phyloP scores from a whole-genome alignment of 2,888 invertebrate species.

The Drosophila paranaensis region DNA sequence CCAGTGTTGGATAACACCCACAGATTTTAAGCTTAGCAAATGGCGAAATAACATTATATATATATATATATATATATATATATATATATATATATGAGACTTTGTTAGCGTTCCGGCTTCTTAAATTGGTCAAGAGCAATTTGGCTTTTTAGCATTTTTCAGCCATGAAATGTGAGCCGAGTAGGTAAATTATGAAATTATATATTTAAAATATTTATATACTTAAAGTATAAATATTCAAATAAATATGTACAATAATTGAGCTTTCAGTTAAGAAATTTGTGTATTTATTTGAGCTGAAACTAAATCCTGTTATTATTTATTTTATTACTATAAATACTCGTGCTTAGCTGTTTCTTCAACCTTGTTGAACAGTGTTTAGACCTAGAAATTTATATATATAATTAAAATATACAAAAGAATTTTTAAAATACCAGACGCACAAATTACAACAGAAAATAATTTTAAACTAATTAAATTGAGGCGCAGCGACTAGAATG shows the following conservation, averaged over 20 bases:
- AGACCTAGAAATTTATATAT: constrained; percentile 16
- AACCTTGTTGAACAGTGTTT: constrained; percentile 35
- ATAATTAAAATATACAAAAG: constrained; percentile 26
- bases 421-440: constrained; percentile 47
- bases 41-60: constrained; percentile 27
- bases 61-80: constrained; percentile 11
- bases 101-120: not conserved
- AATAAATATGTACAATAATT: not conserved
- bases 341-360: constrained; percentile 1
- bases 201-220: not conserved
- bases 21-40: constrained; percentile 14
- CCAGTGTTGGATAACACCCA: constrained; percentile 22
- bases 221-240: not conserved
- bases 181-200: too few species aligned
- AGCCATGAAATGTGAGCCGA: too few species aligned
- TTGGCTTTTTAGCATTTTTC: too few species aligned
- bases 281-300: not conserved
- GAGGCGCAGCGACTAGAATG: constrained; percentile 44
- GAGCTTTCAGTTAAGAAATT: not conserved
- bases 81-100: constrained; percentile 13
- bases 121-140: not conserved
- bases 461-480: constrained; percentile 71
- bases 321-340: not conserved
- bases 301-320: not conserved
- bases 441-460: constrained; percentile 29